Base-by-base conservation (phyloP, 2,113 vertebrate species). In the Ammospiza caudacuta region DNA sequence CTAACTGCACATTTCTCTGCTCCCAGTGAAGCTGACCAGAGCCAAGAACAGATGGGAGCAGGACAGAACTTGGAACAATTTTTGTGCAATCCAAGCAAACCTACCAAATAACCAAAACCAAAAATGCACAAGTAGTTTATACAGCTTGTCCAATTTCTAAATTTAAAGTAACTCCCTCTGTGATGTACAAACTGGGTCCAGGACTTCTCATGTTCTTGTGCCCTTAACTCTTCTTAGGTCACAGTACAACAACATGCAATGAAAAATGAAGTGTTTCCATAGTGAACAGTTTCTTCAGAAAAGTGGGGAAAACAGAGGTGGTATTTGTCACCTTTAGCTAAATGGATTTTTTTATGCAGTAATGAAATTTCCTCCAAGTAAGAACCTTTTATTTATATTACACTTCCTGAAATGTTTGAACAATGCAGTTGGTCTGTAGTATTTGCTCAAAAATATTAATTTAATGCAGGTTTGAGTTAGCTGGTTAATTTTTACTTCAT, bases 61-160 rank as follows among this genome's bases (percentile, higher is more conserved):
- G 47, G 68, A 81, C 61, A 83, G 44, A 90, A 87, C 59, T 77
- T 91, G 47, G 70, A 95, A 89, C 11, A 74, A 63, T 23, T 75
- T 77, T 87, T 89, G 54, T 67, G 46, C 76, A 61, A 87, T 70
- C 67, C 82, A 86, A 93, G 81, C 64, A 94, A 91, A 62, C 23
- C 89, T 69, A 96, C 74, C 74, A 93, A 96, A 89, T 62, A 83
- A 58, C 31, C 28, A 86, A 84, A 88, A 73, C 5, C 62, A 92
- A 87, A 91, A 92, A 59, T 35, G 62, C n/a, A 87, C 35, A n/a
- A 89, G 9, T 55, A 85, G 87, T 89, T 94, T 95, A 92, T 69
- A 93, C 79, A 96, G 85, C 72, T 93, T 93, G 83, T 92, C 88
- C 77, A 52, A 3, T 92, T 95, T 93, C 93, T 95, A 92, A 93